Base-by-base conservation (phyloP, 2,113 vertebrate species). In the Chrysochloris asiatica region DNA sequence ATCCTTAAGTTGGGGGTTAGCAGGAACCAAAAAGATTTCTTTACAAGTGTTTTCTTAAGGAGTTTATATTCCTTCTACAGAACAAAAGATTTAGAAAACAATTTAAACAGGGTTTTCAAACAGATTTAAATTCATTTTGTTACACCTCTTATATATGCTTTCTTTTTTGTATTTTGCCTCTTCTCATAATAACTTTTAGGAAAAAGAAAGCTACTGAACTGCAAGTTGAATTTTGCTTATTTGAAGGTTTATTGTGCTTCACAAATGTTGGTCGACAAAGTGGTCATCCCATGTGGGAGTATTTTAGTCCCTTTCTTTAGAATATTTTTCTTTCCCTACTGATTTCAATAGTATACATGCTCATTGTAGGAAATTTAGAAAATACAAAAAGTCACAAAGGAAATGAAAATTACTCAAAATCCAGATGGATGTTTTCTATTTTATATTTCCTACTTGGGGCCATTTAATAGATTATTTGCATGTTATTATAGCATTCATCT, bases 31-130 rank as follows among this genome's bases (percentile, higher is more conserved):
- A 78, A 61, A 48, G 9, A 79, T 52, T 90, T 89, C 59, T 94
- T 75, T 36, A 73, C 67, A 82, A 36, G 6, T 91, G 8, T 88
- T 94, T 86, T 88, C 52, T 69, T 92, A 48, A 78, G 47, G 63
- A 54, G 28, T 26, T 77, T 89, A 43, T 43, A 80, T 92, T 88
- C 65, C 41, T 48, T 91, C 30, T 78, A 72, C 4, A 83, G 76
- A 63, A 86, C 6, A 76, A 85, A 84, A 93, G 72, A 72, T 79
- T 95, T 86, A 56, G 80, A 90, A 95, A 92, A 86, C 47, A 93
- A 80, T 43, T 83, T 88, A 85, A 93, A 38, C 45, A 84, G 11
- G 30, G 9, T 86, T 88, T 95, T 83, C 26, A 82, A 91, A 80
- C 12, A 61, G n/a, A 86, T 86, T 92, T 86, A 76, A 88, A 85